Evolutionary conservation across 2,888 invertebrate genomes (phyloP).

Genomic region (Himalopsyche tibetana): DNA sequence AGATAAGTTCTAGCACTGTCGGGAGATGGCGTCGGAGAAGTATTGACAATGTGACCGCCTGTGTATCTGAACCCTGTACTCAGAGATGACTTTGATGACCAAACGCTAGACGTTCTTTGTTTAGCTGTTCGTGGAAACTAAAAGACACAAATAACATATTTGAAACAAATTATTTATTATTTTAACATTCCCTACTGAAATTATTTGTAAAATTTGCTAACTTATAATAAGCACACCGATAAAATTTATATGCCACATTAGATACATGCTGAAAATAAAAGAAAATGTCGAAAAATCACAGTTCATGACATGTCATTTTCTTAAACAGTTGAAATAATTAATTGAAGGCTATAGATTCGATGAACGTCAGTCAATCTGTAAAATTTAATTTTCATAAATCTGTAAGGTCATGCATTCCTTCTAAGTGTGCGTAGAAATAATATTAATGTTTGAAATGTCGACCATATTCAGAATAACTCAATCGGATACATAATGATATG

Average conservation of each 20-base stretch:
- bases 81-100: conserved; percentile 93
- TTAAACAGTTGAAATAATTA: neutral
- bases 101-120: conserved; percentile 90
- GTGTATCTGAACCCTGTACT: conserved; percentile 92
- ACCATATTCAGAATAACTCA: too few species aligned
- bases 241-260: conserved; percentile 23
- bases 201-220: neutral
- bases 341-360: too few species aligned
- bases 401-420: too few species aligned
- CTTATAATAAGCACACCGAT: conserved; percentile 32
- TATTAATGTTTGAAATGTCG: too few species aligned
- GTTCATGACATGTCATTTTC: conserved; percentile 45
- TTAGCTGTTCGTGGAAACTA: conserved; percentile 85
- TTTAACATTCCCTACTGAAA: neutral
- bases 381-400: too few species aligned
- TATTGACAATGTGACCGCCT: conserved; percentile 89
- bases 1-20: conserved; percentile 93
- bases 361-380: too few species aligned
- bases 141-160: conserved; percentile 66
- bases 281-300: conserved; percentile 52
- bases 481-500: too few species aligned
- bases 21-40: conserved; percentile 91
- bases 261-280: conserved; percentile 20
- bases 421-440: too few species aligned
- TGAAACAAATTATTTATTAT: conserved; percentile 33